Base-by-base conservation (phyloP, 64 coral and sea anemone genomes). In the Platygyra sinensis region DNA sequence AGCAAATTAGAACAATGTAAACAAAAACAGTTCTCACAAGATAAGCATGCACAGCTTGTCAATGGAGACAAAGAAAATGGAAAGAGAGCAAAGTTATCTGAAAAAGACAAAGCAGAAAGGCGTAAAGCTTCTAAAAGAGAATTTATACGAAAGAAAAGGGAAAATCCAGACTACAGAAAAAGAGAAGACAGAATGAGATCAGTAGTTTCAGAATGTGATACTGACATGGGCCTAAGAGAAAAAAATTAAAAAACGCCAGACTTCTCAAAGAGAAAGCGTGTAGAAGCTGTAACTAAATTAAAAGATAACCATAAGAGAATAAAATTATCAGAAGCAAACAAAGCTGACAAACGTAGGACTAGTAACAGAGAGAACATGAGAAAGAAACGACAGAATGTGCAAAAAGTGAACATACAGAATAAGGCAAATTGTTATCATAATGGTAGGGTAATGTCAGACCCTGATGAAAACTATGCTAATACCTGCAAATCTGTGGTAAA, bases 141-240 rank as follows among this genome's bases (percentile, higher is more conserved):
- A 87, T 87, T n/a, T 51, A 75, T 75, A 28, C 86, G 46, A 87
- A 87, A 87, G 38, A 87, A 74, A 87, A 30, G 63, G n/a, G 77
- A 52, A 52, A 80, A 80, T 60, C 42, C 77, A 80, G 77, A 52
- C 17, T 80, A 80, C 25, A 80, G 77, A 80, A n/a, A 80, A 80
- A 88, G 86, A 88, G 73, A 57, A 75, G 76, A 75, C 18, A 38
- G 19, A 88, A 54, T n/a, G n/a, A n/a, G n/a, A n/a, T n/a, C n/a
- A n/a, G n/a, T 33, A 88, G 72, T 36, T 88, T 88, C 72, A 77
- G 86, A 74, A 88, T 88, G n/a, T 88, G 86, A 76, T 76, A 88
- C 38, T 75, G 30, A 88, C 18, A 74, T 59, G 39, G 87, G 61
- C 1, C 72, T 22, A 77, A 79, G 55, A 79, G 87, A 76, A n/a